Evolutionary conservation across 2,797 vertebrate species (phyloP), one percentile per base, ranked within the genome.

Genomic region (Hippopotamyrus pictus): DNA sequence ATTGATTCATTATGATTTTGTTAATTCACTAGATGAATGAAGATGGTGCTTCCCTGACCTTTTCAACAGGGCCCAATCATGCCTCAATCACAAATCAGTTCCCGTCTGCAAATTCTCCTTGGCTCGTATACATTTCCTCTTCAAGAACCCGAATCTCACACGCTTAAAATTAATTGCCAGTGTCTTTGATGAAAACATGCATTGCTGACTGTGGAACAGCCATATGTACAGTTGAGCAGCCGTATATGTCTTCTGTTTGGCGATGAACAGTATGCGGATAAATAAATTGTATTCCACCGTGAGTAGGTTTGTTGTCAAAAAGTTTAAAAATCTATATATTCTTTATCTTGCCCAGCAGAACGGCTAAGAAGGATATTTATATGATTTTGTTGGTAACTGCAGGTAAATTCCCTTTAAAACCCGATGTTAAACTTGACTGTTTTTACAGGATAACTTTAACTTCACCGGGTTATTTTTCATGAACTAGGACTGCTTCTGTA

Each of bases 1-100:
- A 79, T 79, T 79, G 73, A 79, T 79, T 79, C 73, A 44, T 79
- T 44, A n/a, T 79, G 37, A 79, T 79, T 79, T 76, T 69, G 62
- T 69, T 17, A 76, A 76, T 76, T 44, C 37, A 44, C 7, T 44
- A 44, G 73, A 79, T 79, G 37, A 44, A 79, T n/a, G 17, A 79
- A 44, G 73, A 79, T 76, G 37, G 6, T 41, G 3, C 14, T 33
- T 44, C 73, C 14, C 37, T 19, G 37, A 37, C 37, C 37, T 44
- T 76, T n/a, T 44, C 17, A 41, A 44, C 12, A 29, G 37, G 37
- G 73, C 37, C 14, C 37, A 44, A 44, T 79, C 33, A 79, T n/a
- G 17, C 9, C 7, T 1, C 37, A 44, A 79, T 79, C 37, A 79
- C 33, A 79, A 79, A 79, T 79, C 6, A 17, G 73, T 41, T 44